Conservation (phyloP, 2,888 invertebrate genomes). For the Cartodere bifasciata region DNA sequence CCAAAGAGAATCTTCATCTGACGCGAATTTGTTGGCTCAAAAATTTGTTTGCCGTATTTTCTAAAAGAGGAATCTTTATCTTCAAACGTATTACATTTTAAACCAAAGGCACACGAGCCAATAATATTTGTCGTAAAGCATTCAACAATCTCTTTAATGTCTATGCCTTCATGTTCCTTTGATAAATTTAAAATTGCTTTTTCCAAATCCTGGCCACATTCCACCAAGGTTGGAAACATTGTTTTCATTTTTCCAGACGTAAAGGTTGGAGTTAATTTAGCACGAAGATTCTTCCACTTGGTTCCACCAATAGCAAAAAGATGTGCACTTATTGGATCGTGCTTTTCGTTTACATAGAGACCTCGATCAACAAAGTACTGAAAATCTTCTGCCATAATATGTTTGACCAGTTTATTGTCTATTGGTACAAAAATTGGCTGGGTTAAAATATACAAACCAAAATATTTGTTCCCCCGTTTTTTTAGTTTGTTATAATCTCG, state of each 20-base stretch:
- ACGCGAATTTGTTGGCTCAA: constrained; percentile 4
- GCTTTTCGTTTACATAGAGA: constrained; percentile 40
- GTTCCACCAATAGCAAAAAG: constrained; percentile 23
- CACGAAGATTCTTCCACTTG: constrained; percentile 16
- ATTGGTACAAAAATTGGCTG: constrained; percentile 15
- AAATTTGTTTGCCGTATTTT: constrained; percentile 15
- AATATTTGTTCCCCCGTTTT: too few species aligned
- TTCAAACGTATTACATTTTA: constrained; percentile 42
- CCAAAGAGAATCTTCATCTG: constrained; percentile 7
- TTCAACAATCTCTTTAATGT: constrained; percentile 36
- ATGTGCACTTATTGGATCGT: constrained; percentile 43
- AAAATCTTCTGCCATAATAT: constrained; percentile 45
- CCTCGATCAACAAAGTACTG: constrained; percentile 48
- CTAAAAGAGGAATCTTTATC: constrained; percentile 37
- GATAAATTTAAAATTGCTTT: constrained; percentile 30
- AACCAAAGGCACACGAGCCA: constrained; percentile 44
- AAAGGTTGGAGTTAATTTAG: constrained; percentile 44
- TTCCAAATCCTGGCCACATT: constrained; percentile 39
- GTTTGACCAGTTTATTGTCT: constrained; percentile 22
- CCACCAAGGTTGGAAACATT: constrained; percentile 46
- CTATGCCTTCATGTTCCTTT: constrained; percentile 22
- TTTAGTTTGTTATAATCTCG: too few species aligned
- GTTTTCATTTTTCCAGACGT: constrained; percentile 46
- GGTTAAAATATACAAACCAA: constrained; percentile 14
- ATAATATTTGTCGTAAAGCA: constrained; percentile 46